Base-by-base conservation (phyloP, 2,113 vertebrate species). In the Oncorhynchus kisutch region DNA sequence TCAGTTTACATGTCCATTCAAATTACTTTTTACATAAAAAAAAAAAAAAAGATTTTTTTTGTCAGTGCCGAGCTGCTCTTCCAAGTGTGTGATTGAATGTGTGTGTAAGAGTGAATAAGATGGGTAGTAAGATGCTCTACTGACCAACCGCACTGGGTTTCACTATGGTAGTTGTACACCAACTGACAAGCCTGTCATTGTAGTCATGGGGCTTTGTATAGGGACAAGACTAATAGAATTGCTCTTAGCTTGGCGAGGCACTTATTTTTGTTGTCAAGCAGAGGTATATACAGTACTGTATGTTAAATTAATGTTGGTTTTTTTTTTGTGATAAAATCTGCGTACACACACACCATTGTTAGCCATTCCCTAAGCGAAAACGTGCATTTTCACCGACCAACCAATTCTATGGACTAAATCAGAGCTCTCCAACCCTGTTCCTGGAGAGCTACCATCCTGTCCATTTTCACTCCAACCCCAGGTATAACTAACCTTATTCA, bases 31-130 rank as follows among this genome's bases (percentile, higher is more conserved):
- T 88, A 85, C 70, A 16, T 62, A 2, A 7, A 34, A 34, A 34
- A 8, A 34, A 7, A 34, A 7, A 7, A 8, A 7, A 7, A 34
- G 0, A 1, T 45, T 64, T 87, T 70, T 74, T 86, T 86, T 85
- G 74, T 89, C 75, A 84, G 74, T 72, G 77, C 75, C 68, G 80
- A 78, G 83, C 84, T 84, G 81, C 59, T 76, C 71, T 64, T 71
- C 74, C 73, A n/a, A 57, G 20, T 11, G 39, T 45, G 7, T 70
- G 66, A n/a, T 16, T 24, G 77, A 39, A 31, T 20, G 31, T 70
- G 25, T 1, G 67, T 84, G 57, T 83, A 45, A 45, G 76, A 81
- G 27, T 77, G 78, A 34, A 14, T 14, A 18, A 54, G 13, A 18
- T 29, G 68, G 34, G 70, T 76, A 71, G 62, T 3, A 39, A 39